Base-by-base conservation (phyloP, 2,888 invertebrate species). In the Drosophila flavopinicola region DNA sequence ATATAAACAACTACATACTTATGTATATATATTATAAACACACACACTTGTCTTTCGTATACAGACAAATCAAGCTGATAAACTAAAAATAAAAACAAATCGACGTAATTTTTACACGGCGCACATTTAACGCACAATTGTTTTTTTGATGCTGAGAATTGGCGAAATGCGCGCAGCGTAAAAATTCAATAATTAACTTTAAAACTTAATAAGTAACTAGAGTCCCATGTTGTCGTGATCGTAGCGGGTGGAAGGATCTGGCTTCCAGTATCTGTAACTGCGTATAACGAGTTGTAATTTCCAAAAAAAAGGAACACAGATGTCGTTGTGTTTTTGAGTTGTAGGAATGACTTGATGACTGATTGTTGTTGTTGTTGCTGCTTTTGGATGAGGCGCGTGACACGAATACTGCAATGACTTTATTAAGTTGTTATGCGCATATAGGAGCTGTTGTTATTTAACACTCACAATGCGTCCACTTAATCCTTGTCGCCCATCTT, bases 401-500 rank as follows among this genome's bases (percentile, higher is more conserved):
- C 56, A 74, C 24, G 64, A 35, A 32, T 38, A 24, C 66, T 70
- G 58, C 35, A 67, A 75, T 35, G 15, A 38, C 11, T 24, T 15
- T 51, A 6, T 13, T 37, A 13, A 25, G 24, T 13, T 47, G 1
- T 25, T 25, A 29, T 27, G 6, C 25, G 27, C n/a, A 20, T 30
- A 35, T 54, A 38, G n/a, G n/a, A n/a, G n/a, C n/a, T n/a, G n/a
- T n/a, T n/a, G n/a, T n/a, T n/a, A n/a, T n/a, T n/a, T n/a, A 42
- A 20, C 39, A 64, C 73, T 73, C 25, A 80, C 75, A 41, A 39
- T 52, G 44, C 7, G 11, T n/a, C 25, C 33, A 20, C 38, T 76
- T 88, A 92, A 32, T 88, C 89, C 85, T 93, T 94, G 91, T 93
- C 94, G 88, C 95, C 95, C 95, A 95, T 95, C 91, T 95, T 95